Percentiles rank a stretch among this genome's conserved stretches.
Conservation (phyloP, 2,797 vertebrate genomes). For the Clarias fuscus region DNA sequence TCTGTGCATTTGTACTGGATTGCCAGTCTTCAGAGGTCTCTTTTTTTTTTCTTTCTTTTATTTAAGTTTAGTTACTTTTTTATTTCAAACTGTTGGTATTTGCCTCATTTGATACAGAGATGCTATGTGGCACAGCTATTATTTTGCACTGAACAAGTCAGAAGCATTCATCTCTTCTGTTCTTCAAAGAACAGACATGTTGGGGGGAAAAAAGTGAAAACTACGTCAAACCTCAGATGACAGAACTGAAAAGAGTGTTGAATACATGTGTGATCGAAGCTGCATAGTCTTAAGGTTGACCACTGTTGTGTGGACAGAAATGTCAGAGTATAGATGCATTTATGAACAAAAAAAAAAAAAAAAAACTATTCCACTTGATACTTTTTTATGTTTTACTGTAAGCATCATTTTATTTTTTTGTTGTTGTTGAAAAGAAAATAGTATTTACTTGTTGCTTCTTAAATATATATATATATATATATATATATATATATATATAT, state of each 20-base stretch:
- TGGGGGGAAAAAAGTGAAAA: conserved; percentile 60
- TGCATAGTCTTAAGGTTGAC: conserved; percentile 86
- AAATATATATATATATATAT: conserved; percentile 65
- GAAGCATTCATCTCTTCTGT: conserved; percentile 82
- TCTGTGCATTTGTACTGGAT: conserved; percentile 67
- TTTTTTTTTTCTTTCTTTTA: conserved; percentile 24
- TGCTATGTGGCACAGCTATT: conserved; percentile 75
- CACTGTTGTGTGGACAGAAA: conserved; percentile 86
- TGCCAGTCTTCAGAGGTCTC: conserved; percentile 62
- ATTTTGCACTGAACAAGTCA: conserved; percentile 86
- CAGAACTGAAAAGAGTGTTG: conserved; percentile 71
- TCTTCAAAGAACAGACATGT: conserved; percentile 68
- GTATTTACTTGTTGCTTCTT: conserved; percentile 92
- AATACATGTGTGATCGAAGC: conserved; percentile 74
- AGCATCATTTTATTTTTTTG: conserved; percentile 77
- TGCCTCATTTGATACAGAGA: conserved; percentile 62
- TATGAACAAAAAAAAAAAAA: conserved; percentile 37
- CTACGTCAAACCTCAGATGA: conserved; percentile 82
- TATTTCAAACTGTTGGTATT: conserved; percentile 71
- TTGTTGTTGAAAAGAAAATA: conserved; percentile 86
- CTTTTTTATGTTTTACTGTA: conserved; percentile 86
- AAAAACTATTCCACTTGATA: conserved; percentile 85
- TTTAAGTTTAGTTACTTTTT: conserved; percentile 55
- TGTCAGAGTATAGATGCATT: conserved; percentile 62
- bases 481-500: conserved; percentile 56